Percentiles rank a stretch among this genome's conserved stretches.
phyloP scores from a whole-genome alignment of 2,113 vertebrate species.

The Pimephales promelas region DNA sequence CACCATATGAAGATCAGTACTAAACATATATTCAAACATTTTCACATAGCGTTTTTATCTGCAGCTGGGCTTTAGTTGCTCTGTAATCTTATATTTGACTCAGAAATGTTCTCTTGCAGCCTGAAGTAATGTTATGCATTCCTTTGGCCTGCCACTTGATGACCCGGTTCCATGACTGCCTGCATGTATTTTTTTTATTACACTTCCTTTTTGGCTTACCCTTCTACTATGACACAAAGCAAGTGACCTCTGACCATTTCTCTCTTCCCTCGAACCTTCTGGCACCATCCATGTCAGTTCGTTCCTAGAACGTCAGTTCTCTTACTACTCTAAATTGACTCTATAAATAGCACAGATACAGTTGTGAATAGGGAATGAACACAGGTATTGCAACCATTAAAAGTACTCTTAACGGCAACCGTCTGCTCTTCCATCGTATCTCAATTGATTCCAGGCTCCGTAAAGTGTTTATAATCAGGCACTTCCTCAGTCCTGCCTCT shows the following conservation, averaged over 20 bases:
- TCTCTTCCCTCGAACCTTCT: background rate
- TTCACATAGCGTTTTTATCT: background rate
- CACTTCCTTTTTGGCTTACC: background rate
- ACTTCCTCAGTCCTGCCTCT: constrained; percentile 23
- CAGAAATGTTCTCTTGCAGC: background rate
- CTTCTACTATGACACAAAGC: background rate
- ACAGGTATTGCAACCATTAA: constrained; percentile 3
- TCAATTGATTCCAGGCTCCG: constrained; percentile 33
- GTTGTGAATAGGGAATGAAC: constrained; percentile 3
- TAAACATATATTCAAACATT: background rate
- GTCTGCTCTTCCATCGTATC: constrained; percentile 3
- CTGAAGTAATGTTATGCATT: background rate
- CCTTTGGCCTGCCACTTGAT: background rate
- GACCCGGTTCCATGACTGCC: background rate
- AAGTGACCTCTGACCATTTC: background rate
- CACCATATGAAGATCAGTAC: background rate
- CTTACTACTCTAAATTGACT: background rate
- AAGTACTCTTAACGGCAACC: background rate
- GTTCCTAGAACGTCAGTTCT: background rate
- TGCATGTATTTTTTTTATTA: background rate
- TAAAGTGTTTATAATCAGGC: constrained; percentile 33
- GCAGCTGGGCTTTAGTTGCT: background rate
- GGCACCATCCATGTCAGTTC: constrained; percentile 8
- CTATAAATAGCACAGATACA: background rate
- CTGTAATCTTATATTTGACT: background rate